Evolutionary conservation across 2,888 invertebrate species (phyloP), one percentile per base, ranked within the genome.

Genomic region (Rotaria sp.): DNA sequence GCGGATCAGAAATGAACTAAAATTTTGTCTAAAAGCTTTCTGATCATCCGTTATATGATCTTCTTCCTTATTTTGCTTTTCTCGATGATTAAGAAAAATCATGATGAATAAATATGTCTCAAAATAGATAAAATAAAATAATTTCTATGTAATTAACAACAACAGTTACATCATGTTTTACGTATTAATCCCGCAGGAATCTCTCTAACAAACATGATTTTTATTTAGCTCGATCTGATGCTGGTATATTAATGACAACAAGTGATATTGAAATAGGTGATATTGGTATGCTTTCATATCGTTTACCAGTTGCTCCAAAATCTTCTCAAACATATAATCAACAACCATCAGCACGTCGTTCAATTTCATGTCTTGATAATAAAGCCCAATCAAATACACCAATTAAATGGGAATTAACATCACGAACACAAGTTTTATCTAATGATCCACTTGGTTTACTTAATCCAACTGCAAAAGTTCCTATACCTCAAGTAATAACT

Each of bases 361-460:
- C 80, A 80, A 24, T 80, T 45, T 80, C 80, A 15, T 80, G 80
- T 15, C 21, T 80, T n/a, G n/a, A 80, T 26, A 45, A 80, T 80
- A 10, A 41, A 80, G n/a, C 10, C 8, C 21, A 41, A 13, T 13
- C 80, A 80, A 45, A 11, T 45, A 15, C 13, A 4, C 15, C 80
- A 11, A 80, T 80, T 41, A 80, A 80, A 80, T 80, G 80, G 80
- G 80, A 80, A 80, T 80, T 80, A 80, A 45, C 80, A n/a, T 80
- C 80, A 26, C 80, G 41, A 41, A 41, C 41, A n/a, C 80, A 80
- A 45, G 80, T 45, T 41, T n/a, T 45, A 24, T 8, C 80, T 8
- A 80, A 80, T 80, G 80, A 80, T 80, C 80, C 80, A 26, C 45
- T 80, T 5, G 80, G 80, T 80, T 80, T 80, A 45, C 45, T 80